Conservation (phyloP, 1,140 invertebrate species). For the Helicoverpa zea region DNA sequence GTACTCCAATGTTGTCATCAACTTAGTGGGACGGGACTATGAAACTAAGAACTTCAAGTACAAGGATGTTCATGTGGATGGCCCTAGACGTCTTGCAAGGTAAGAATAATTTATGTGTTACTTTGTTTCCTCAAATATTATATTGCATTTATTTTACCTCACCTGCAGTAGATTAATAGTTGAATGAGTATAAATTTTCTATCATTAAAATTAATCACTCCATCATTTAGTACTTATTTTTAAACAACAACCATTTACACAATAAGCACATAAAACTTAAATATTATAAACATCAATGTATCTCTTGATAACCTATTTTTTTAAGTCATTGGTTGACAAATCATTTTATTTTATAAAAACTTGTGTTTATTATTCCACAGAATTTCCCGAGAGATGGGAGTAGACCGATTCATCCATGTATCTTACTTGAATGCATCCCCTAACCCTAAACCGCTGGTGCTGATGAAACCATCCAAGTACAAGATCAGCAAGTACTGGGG, state of each 20-base stretch:
- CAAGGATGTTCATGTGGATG: constrained; percentile 93
- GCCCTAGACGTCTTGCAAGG: constrained; percentile 91
- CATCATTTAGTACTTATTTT: too few species aligned
- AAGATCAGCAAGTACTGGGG: constrained; percentile 93
- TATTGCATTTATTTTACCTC: neutral
- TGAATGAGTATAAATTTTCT: too few species aligned
- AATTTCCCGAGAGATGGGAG: constrained; percentile 91
- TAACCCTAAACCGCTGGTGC: constrained; percentile 89
- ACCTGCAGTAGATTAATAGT: neutral
- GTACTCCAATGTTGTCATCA: constrained; percentile 99
- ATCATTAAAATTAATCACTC: too few species aligned
- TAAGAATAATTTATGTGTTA: constrained; percentile 50
- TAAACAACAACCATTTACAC: too few species aligned
- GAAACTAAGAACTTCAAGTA: constrained; percentile 96
- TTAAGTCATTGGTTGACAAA: neutral
- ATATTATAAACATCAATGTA: neutral
- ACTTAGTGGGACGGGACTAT: constrained; percentile 96
- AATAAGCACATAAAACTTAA: neutral
- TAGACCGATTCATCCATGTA: constrained; percentile 95
- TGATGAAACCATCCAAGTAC: constrained; percentile 89
- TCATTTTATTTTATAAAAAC: constrained; percentile 2
- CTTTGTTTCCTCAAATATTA: neutral
- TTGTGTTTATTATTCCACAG: constrained; percentile 71
- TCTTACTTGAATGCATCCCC: constrained; percentile 92
- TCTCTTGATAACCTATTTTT: too few species aligned